Evolutionary conservation across 2,888 invertebrate species (phyloP).

Genomic region (Ormyrus thymus): DNA sequence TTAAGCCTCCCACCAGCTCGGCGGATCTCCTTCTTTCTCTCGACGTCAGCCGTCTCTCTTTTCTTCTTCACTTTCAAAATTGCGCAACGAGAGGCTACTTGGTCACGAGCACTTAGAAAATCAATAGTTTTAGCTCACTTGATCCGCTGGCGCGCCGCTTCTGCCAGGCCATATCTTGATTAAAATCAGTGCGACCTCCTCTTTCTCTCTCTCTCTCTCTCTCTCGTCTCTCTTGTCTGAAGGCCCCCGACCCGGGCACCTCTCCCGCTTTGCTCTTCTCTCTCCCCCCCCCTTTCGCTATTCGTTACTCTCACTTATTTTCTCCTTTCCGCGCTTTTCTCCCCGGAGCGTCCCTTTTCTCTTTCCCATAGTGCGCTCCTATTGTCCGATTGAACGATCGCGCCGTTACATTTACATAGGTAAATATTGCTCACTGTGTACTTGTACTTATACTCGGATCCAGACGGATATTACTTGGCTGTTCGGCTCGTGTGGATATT

Average conservation of each 20-base stretch:
- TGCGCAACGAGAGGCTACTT: slow-evolving; percentile 61
- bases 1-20: slow-evolving; percentile 1
- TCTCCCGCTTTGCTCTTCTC: slow-evolving; percentile 5
- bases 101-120: slow-evolving; percentile 71
- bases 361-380: not conserved
- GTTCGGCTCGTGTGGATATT: too few relatives aligned
- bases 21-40: not conserved
- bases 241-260: not conserved
- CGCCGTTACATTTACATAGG: too few relatives aligned
- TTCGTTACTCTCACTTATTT: not conserved
- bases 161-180: slow-evolving; percentile 74
- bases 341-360: slow-evolving; percentile 30
- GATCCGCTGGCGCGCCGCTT: slow-evolving; percentile 66
- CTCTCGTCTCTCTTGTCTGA: not conserved
- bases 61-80: slow-evolving; percentile 60
- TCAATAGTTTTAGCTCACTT: slow-evolving; percentile 72
- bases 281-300: slow-evolving; percentile 48
- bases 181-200: slow-evolving; percentile 72
- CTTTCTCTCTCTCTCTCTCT: slow-evolving; percentile 41
- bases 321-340: slow-evolving; percentile 33
- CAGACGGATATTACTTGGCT: too few relatives aligned
- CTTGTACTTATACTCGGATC: too few relatives aligned
- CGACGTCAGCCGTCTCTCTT: not conserved
- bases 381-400: slow-evolving; percentile 44
- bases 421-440: too few relatives aligned